Conservation (phyloP, 2,113 vertebrate species). For the Platichthys flesus region DNA sequence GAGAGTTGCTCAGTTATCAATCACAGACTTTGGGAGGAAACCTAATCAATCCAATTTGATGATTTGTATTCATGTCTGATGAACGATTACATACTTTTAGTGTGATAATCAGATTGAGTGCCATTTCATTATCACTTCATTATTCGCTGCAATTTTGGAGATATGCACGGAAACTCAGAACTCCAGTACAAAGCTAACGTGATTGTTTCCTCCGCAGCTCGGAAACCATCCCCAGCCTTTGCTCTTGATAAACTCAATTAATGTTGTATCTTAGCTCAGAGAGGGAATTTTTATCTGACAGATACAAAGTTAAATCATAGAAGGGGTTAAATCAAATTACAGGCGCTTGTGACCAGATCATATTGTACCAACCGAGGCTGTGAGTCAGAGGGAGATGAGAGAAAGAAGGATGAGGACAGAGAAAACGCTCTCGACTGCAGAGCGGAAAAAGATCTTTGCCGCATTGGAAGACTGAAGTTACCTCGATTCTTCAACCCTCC, state of each 20-base stretch:
- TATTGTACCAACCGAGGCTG: constrained; percentile 17
- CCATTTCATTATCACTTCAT: background rate
- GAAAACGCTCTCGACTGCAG: constrained; percentile 15
- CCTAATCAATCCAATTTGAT: background rate
- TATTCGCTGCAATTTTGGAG: background rate
- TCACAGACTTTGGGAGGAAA: background rate
- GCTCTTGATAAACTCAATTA: constrained; percentile 1
- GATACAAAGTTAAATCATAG: constrained; percentile 36
- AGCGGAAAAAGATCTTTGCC: constrained; percentile 10
- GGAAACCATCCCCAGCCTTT: background rate
- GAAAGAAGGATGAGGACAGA: constrained; percentile 4
- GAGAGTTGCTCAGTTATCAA: background rate
- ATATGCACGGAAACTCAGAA: background rate
- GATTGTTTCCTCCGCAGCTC: background rate
- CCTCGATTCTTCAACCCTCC: constrained; percentile 19
- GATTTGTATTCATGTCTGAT: background rate
- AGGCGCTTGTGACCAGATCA: constrained; percentile 19
- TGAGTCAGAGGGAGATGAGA: constrained; percentile 29
- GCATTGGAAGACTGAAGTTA: constrained; percentile 30
- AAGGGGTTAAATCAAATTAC: constrained; percentile 12
- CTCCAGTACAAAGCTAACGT: background rate
- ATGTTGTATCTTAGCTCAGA: constrained; percentile 12
- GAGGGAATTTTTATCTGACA: constrained; percentile 21
- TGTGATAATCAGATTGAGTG: constrained; percentile 1
- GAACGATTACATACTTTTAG: background rate